Conservation (phyloP, 2,888 invertebrate species). For the Plutella xylostella region DNA sequence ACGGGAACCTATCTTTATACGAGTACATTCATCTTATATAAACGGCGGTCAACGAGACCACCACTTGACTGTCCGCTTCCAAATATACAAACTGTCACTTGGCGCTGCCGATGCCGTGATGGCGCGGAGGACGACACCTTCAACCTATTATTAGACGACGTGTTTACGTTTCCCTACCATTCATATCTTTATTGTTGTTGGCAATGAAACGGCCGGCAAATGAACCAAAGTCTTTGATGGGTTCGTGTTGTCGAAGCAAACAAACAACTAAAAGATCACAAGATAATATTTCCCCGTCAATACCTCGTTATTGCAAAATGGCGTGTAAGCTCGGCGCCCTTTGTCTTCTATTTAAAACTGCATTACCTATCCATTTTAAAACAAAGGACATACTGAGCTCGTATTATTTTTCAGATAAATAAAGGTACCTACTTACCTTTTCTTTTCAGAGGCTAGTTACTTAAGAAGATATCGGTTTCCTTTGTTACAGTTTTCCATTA, state of each 20-base stretch:
- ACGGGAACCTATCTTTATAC: no score
- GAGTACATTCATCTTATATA: no score
- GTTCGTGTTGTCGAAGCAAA: conserved; percentile 1
- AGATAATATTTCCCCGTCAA: conserved; percentile 28
- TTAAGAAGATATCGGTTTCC: no score
- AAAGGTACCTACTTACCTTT: no score
- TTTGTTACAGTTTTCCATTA: no score
- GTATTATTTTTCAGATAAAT: no score
- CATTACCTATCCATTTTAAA: neutral
- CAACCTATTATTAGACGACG: conserved; percentile 29
- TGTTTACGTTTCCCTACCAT: conserved; percentile 29
- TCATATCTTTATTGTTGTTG: conserved; percentile 29
- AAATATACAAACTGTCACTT: conserved; percentile 21
- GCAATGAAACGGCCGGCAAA: conserved; percentile 14
- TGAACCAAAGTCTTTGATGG: neutral
- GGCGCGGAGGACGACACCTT: conserved; percentile 20
- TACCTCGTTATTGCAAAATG: conserved; percentile 38
- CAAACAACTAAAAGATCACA: neutral
- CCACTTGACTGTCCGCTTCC: no score
- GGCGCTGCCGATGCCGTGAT: conserved; percentile 18
- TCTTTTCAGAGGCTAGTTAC: no score
- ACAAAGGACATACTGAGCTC: neutral
- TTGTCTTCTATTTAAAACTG: neutral
- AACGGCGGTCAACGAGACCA: no score
- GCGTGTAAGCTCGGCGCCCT: conserved; percentile 27